A percentile compares a stretch with the other conserved stretches of the same genome.
Conservation (phyloP, 2,113 vertebrate genomes). For the Oreochromis niloticus region DNA sequence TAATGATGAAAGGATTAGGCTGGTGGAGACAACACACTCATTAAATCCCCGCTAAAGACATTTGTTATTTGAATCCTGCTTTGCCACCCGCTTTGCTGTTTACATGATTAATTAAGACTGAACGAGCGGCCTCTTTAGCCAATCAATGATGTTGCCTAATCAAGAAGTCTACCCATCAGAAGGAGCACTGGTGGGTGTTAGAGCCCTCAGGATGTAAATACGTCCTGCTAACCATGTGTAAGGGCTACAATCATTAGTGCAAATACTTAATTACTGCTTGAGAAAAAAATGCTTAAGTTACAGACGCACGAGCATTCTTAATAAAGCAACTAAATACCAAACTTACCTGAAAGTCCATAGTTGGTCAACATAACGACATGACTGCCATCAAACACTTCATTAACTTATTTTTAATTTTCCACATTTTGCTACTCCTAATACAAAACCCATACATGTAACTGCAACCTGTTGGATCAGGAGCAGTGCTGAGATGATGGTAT, state of each 20-base stretch:
- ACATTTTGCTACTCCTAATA: background rate
- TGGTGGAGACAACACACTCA: conserved; percentile 19
- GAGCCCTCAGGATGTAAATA: background rate
- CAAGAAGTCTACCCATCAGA: conserved; percentile 11
- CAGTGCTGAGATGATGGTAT: background rate
- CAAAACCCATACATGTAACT: background rate
- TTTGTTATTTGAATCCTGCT: conserved; percentile 7
- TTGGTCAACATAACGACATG: background rate
- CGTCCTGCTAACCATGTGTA: background rate
- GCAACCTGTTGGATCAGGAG: background rate
- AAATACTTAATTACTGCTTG: background rate
- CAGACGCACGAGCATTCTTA: background rate
- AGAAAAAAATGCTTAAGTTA: background rate
- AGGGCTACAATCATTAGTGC: background rate
- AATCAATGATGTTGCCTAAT: conserved; percentile 43
- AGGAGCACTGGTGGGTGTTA: background rate
- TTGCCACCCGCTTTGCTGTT: conserved; percentile 30
- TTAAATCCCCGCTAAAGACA: conserved; percentile 9
- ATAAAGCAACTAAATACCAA: background rate
- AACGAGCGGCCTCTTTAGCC: conserved; percentile 41
- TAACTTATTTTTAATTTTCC: background rate
- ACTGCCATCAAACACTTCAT: background rate
- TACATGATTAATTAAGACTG: conserved; percentile 43
- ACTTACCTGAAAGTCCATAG: background rate
- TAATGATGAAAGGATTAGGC: background rate